Evolutionary conservation across 1,140 invertebrate genomes (phyloP).

Genomic region (Drosophila arawakana): DNA sequence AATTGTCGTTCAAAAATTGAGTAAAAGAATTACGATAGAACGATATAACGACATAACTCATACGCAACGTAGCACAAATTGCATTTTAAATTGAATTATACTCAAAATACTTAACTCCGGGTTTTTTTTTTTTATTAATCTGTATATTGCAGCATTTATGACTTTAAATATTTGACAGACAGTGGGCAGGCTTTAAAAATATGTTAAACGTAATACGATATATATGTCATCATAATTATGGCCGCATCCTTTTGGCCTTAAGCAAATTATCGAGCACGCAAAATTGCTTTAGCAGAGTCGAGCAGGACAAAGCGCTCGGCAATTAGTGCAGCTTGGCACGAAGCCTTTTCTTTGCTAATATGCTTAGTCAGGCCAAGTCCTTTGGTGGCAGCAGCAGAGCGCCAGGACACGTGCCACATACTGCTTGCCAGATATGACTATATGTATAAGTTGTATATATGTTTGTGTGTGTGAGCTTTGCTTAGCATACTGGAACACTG

Average conservation of each 20-base stretch:
- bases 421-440: not conserved
- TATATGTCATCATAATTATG: conserved; percentile 41
- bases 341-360: conserved; percentile 52
- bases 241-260: conserved; percentile 52
- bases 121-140: too few relatives aligned
- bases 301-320: conserved; percentile 66
- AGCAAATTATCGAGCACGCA: conserved; percentile 74
- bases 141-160: too few relatives aligned
- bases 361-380: conserved; percentile 70
- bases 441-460: conserved; percentile 1
- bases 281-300: conserved; percentile 63
- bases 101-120: not conserved
- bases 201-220: conserved; percentile 4
- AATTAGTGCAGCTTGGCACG: conserved; percentile 64
- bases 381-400: conserved; percentile 36
- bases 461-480: conserved; percentile 11
- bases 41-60: conserved; percentile 1
- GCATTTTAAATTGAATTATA: not conserved
- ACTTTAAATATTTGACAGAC: too few relatives aligned
- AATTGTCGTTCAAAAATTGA: conserved; percentile 15
- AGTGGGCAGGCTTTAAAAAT: too few relatives aligned
- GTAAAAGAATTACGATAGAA: not conserved
- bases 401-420: conserved; percentile 61
- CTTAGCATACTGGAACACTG: conserved; percentile 34
- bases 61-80: conserved; percentile 5